Evolutionary conservation across 2,797 vertebrate genomes (phyloP).

Genomic region (Myotis findleyi): DNA sequence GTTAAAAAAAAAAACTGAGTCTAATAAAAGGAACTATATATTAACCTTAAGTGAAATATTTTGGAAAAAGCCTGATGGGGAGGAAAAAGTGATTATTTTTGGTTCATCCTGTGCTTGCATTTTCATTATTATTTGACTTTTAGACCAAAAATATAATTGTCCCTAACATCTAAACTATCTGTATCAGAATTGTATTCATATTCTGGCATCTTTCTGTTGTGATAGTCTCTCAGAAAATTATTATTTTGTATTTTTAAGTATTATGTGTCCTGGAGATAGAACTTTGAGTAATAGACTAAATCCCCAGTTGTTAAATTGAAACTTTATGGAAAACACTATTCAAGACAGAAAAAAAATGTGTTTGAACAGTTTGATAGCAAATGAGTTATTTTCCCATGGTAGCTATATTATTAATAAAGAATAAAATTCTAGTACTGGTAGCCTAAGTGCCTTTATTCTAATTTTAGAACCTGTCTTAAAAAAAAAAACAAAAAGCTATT

Average conservation of each 20-base stretch:
- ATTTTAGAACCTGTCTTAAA: not conserved
- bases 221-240: not conserved
- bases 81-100: not conserved
- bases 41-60: not conserved
- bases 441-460: not conserved
- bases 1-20: not conserved
- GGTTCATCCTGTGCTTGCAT: not conserved
- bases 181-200: not conserved
- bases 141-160: not conserved
- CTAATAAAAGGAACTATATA: not conserved
- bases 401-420: not conserved
- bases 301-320: not conserved
- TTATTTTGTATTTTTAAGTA: not conserved
- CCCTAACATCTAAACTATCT: not conserved
- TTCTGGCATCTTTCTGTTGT: not conserved
- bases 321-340: not conserved
- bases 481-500: not conserved
- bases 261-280: not conserved
- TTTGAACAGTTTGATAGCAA: not conserved
- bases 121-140: constrained; percentile 15
- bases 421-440: not conserved
- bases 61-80: not conserved
- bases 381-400: not conserved
- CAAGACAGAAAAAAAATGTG: not conserved
- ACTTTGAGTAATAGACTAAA: not conserved